phyloP scores from a whole-genome alignment of 2,797 vertebrate species.

The Enteromius paludinosus region DNA sequence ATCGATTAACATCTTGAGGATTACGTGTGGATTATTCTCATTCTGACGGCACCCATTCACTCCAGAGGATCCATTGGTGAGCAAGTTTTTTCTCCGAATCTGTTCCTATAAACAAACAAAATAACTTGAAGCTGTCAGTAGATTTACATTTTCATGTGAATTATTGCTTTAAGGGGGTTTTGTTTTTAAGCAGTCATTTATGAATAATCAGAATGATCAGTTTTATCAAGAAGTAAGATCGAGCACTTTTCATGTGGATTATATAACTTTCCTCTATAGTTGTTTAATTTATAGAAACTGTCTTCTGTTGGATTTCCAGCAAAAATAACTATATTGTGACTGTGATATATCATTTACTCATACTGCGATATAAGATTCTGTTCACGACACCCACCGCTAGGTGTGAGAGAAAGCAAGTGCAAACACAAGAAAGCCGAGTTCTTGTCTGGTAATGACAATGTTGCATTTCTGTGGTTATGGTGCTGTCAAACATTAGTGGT shows the following conservation, averaged over 20 bases:
- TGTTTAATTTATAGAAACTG: not conserved
- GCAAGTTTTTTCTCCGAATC: not conserved
- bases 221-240: not conserved
- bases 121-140: not conserved
- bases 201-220: not conserved
- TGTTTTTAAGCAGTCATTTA: not conserved
- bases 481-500: not conserved
- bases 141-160: not conserved
- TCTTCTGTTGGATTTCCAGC: not conserved
- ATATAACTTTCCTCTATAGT: not conserved
- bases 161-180: not conserved
- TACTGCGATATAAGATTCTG: slow-evolving; percentile 11
- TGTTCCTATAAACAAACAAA: not conserved
- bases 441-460: not conserved
- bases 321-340: not conserved
- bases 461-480: not conserved
- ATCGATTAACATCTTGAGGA: not conserved
- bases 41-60: not conserved
- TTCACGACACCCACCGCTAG: not conserved
- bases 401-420: not conserved
- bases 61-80: not conserved
- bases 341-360: not conserved
- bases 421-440: not conserved
- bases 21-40: not conserved
- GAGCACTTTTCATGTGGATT: not conserved